Evolutionary conservation across 2,113 vertebrate species (phyloP), one percentile per base, ranked within the genome.

Genomic region (Cyprinodon brontotheroides): DNA sequence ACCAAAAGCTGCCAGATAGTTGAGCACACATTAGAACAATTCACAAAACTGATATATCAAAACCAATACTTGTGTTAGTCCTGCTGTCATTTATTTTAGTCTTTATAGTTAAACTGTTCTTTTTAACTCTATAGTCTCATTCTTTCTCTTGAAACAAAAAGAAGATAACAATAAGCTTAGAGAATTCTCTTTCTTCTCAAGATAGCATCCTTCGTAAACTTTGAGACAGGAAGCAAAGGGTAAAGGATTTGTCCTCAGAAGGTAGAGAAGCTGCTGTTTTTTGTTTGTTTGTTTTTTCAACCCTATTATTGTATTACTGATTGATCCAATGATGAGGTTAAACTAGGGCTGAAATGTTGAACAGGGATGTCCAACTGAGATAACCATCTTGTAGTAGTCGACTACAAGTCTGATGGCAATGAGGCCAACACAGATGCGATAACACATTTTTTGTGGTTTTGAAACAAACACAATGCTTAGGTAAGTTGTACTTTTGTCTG

Each of bases 111-210:
- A 41, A 68, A 10, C 57, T 59, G 65, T 76, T 61, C 50, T 83
- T 48, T 45, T 84, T 84, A 72, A 65, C 65, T 70, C 62, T 75
- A 72, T 20, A 77, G 70, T 68, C 29, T 29, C 80, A 79, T 68
- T 68, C 77, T 82, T 57, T 85, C 72, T 72, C 75, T 86, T 78
- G 78, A 29, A 29, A 87, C 82, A 61, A 83, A 83, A 74, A 82
- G 82, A 87, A 81, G 88, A 81, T 36, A 29, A 72, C 83, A 87
- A 91, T 92, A 89, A 91, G 72, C 69, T 71, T 75, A 79, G 77
- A 88, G 85, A 92, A 91, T 77, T 78, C 78, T 91, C 75, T 84
- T 91, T 90, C 83, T 92, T 91, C 91, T 89, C 86, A 89, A 88
- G 87, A 91, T 86, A 61, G 87, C 89, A 93, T 91, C 89, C 82